Percentiles rank a stretch among this genome's conserved stretches.
Evolutionary conservation across 2,113 vertebrate species (phyloP).

Genomic region (Synchiropus splendidus): DNA sequence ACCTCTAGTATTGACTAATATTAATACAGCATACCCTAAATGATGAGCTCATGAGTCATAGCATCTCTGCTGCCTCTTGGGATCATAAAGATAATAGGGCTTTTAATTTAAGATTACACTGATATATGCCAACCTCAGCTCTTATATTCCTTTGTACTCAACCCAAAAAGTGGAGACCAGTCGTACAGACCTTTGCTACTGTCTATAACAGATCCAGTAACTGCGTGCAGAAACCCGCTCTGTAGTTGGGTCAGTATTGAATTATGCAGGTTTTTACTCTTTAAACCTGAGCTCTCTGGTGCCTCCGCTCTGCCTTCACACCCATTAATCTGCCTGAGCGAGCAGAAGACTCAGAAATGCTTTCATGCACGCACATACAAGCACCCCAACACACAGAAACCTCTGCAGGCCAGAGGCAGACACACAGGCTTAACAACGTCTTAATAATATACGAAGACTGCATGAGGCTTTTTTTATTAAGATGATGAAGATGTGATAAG

Average conservation of each 20-base stretch:
- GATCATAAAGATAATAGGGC: no score
- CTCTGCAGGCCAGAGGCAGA: constrained; percentile 2
- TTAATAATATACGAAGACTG: not conserved
- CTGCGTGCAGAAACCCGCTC: constrained; percentile 28
- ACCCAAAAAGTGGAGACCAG: no score
- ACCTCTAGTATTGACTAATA: no score
- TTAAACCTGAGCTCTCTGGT: constrained; percentile 27
- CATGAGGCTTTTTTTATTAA: constrained; percentile 1
- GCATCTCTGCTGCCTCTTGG: no score
- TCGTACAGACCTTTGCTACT: no score
- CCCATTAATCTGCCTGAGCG: constrained; percentile 48
- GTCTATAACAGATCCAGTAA: no score
- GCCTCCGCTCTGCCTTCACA: constrained; percentile 33
- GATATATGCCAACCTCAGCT: no score
- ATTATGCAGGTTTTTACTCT: constrained; percentile 52
- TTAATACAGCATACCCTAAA: no score
- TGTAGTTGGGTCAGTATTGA: constrained; percentile 41
- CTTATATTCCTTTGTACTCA: no score
- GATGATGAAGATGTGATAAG: not conserved
- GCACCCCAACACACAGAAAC: not conserved
- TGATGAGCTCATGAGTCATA: no score
- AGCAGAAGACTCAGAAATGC: constrained; percentile 18
- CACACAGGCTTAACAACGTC: not conserved
- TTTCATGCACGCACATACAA: constrained; percentile 12
- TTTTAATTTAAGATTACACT: no score